Evolutionary conservation across 2,113 vertebrate genomes (phyloP), one percentile per base, ranked within the genome.

Genomic region (Brienomyrus longianalis): DNA sequence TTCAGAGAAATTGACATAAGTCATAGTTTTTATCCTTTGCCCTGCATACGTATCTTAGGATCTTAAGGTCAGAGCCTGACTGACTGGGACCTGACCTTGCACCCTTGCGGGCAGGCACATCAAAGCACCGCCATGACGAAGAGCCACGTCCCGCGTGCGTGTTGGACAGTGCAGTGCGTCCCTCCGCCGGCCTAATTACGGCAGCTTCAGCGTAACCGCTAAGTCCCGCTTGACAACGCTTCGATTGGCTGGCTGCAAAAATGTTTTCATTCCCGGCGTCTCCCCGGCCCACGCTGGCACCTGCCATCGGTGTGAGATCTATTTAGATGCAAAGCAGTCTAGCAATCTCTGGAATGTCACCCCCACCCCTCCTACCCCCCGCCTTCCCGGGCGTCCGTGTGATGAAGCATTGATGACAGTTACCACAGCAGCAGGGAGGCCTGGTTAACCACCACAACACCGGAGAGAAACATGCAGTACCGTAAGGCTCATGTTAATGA

Each of bases 361-460:
- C 56, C 86, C 35, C 86, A 11, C 56, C 21, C 3, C 10, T 21
- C 50, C 27, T 8, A 17, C 43, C 23, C 9, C n/a, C 48, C n/a
- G 89, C 88, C 91, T 91, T 90, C 93, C 9, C 17, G 39, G 87
- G 56, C 87, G 91, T 90, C 88, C 9, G 91, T 70, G 92, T 92
- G 90, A 56, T 89, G 91, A 92, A 93, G 92, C 93, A 77, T 92
- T 91, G 90, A 92, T 92, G 93, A 94, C 92, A 93, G 93, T 92
- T 92, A 90, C 90, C 93, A 93, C 92, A 93, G 92, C 92, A 92
- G 91, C 92, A 93, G 92, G 89, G 91, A 88, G 90, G 92, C 92
- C 92, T 84, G 91, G 91, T 92, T 91, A 92, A 92, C 92, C 92
- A 91, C 92, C 93, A 92, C 92, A 91, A 93, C 93, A 93, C 92